phyloP scores from a whole-genome alignment of 2,888 invertebrate species.

The Drosophila falleni region DNA sequence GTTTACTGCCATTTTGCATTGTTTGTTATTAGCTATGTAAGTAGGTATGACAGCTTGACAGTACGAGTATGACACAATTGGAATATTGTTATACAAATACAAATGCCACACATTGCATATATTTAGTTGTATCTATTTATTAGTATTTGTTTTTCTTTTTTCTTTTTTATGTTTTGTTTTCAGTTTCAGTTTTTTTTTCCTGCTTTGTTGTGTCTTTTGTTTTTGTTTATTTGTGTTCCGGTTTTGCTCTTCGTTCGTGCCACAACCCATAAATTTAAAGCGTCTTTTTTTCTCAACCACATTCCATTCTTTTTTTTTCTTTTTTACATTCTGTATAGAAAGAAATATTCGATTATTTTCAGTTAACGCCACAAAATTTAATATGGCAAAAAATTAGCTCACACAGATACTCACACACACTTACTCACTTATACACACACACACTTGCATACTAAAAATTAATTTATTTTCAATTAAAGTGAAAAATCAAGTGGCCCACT shows the following conservation, averaged over 20 bases:
- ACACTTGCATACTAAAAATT: constrained; percentile 38
- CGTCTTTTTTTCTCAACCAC: constrained; percentile 27
- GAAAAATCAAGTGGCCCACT: constrained; percentile 42
- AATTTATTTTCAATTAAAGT: constrained; percentile 69
- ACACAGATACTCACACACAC: background rate
- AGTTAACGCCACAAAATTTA: constrained; percentile 69
- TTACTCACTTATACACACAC: background rate
- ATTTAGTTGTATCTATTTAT: constrained; percentile 31
- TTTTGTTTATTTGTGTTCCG: constrained; percentile 1
- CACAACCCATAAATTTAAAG: constrained; percentile 71
- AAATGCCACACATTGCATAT: constrained; percentile 37
- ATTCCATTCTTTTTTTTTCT: constrained; percentile 14
- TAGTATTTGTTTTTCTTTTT: constrained; percentile 1
- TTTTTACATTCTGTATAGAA: no score
- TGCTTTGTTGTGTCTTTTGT: constrained; percentile 2
- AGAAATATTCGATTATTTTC: constrained; percentile 66
- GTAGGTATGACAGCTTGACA: constrained; percentile 56
- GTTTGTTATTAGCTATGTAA: constrained; percentile 43
- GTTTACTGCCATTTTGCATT: constrained; percentile 41
- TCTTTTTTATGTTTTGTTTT: constrained; percentile 8
- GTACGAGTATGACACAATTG: constrained; percentile 46
- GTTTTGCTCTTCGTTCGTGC: constrained; percentile 25
- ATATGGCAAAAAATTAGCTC: constrained; percentile 42
- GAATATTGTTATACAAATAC: constrained; percentile 41
- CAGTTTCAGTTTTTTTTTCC: background rate